These are phyloP conservation scores for Malacoctenus gilli DNA, from an alignment of 2,797 vertebrate genomes.

Conservation along the genomic window DNA sequence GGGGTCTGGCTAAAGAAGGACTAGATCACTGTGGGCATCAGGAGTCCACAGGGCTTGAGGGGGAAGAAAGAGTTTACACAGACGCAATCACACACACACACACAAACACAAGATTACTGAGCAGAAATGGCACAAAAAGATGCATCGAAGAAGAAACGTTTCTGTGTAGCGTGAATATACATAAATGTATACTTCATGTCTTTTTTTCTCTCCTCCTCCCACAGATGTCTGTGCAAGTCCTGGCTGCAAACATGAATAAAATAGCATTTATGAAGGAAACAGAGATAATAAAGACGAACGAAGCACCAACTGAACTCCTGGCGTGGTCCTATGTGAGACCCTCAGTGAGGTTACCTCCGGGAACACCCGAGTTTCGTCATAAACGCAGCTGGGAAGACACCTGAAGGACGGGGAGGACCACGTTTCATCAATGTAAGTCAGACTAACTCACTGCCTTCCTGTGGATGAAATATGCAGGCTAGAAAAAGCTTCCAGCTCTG, in stretches of 20 bases:
- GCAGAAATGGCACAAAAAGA: neutral
- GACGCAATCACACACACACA: conserved; percentile 1
- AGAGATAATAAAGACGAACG: conserved; percentile 18
- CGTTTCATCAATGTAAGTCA: conserved; percentile 41
- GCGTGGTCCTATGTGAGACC: neutral
- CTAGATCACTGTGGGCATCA: conserved; percentile 41
- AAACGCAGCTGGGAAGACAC: neutral
- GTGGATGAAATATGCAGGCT: neutral
- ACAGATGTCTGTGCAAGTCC: conserved; percentile 25
- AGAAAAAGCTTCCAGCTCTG: neutral
- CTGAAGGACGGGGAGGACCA: neutral
- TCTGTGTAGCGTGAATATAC: neutral
- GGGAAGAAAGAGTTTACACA: conserved; percentile 13
- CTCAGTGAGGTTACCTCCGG: neutral
- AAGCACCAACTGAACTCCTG: conserved; percentile 24
- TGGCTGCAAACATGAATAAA: conserved; percentile 10
- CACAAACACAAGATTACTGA: conserved; percentile 3
- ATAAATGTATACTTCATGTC: conserved; percentile 8
- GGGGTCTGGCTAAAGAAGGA: conserved; percentile 55
- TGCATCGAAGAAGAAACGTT: neutral
- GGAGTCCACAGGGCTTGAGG: conserved; percentile 25
- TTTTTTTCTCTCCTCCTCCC: conserved; percentile 4
- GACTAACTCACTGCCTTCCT: neutral
- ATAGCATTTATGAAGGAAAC: conserved; percentile 15
- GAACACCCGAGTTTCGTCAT: conserved; percentile 16